A percentile compares a stretch with the other conserved stretches of the same genome.
Conservation (phyloP, 2,113 vertebrate genomes). For the Laticauda colubrina region DNA sequence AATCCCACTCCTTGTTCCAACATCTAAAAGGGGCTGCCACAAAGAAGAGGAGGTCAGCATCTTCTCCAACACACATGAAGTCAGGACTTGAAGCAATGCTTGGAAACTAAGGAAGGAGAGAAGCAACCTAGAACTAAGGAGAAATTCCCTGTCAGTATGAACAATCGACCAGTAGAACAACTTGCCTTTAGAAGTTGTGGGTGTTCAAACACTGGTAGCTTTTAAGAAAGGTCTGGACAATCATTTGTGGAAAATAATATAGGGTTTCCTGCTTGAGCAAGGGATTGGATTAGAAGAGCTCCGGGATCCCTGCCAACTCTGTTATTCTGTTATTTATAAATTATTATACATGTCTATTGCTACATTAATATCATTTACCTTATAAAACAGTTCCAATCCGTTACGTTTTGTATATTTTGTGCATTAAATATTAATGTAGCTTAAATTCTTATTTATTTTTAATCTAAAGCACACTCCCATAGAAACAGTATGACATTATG, state of each 20-base stretch:
- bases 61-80: not conserved
- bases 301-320: not conserved
- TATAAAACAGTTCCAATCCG: not conserved
- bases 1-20: not conserved
- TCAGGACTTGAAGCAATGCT: not conserved
- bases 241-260: not conserved
- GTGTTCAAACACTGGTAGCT: too few species aligned
- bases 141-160: not conserved
- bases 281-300: not conserved
- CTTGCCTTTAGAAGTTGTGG: not conserved
- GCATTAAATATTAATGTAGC: not conserved
- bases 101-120: not conserved
- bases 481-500: not conserved
- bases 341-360: not conserved
- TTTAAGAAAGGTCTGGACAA: not conserved
- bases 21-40: not conserved
- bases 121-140: not conserved
- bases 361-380: not conserved
- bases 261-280: too few species aligned
- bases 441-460: not conserved
- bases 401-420: not conserved
- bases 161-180: not conserved
- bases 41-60: not conserved
- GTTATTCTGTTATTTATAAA: not conserved
- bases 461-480: not conserved